Evolutionary conservation across 1,140 invertebrate genomes (phyloP).

Genomic region (Diachasma alloeum): DNA sequence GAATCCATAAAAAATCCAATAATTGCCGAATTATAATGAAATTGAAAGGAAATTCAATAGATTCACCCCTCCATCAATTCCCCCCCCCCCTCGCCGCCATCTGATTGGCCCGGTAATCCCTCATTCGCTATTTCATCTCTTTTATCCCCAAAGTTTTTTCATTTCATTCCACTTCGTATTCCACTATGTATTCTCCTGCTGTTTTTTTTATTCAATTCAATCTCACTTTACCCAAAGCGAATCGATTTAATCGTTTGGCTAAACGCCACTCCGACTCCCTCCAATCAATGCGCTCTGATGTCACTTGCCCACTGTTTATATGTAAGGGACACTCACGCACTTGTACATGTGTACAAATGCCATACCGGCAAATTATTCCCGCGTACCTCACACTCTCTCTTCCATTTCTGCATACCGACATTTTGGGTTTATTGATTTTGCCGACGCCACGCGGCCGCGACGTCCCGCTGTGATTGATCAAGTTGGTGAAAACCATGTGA

Average conservation of each 20-base stretch:
- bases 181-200: background rate
- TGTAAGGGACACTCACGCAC: background rate
- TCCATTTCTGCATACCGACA: background rate
- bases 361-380: background rate
- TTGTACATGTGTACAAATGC: background rate
- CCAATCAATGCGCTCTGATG: constrained; percentile 1
- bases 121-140: background rate
- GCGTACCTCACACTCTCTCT: background rate
- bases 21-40: too few relatives aligned
- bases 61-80: too few relatives aligned
- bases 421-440: constrained; percentile 14
- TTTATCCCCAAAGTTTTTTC: background rate
- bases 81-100: too few relatives aligned
- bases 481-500: constrained; percentile 11
- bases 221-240: background rate
- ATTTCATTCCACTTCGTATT: background rate
- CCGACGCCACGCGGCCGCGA: background rate
- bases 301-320: background rate
- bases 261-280: background rate
- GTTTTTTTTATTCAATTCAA: constrained; percentile 3
- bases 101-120: too few relatives aligned
- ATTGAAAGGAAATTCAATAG: too few relatives aligned
- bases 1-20: too few relatives aligned
- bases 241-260: constrained; percentile 16
- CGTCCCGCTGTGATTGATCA: background rate